phyloP scores from a whole-genome alignment of 2,888 invertebrate species.

The Cephus rjabovi region DNA sequence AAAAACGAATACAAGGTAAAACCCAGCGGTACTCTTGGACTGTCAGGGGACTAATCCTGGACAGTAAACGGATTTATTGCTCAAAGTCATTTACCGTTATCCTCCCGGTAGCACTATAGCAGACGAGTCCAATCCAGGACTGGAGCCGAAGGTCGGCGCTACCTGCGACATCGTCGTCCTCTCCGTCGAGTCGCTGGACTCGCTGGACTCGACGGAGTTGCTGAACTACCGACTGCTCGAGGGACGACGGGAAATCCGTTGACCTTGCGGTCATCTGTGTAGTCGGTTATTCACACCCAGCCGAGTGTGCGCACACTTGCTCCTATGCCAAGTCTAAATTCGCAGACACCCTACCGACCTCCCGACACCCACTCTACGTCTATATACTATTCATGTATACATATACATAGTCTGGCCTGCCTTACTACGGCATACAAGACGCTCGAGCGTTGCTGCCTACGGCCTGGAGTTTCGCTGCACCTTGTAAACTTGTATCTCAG shows the following conservation, averaged over 20 bases:
- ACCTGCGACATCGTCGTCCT: slow-evolving; percentile 34
- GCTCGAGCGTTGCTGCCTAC: background rate
- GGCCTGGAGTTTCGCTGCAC: background rate
- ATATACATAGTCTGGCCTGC: background rate
- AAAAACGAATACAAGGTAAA: background rate
- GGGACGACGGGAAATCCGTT: slow-evolving; percentile 41
- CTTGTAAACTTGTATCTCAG: background rate
- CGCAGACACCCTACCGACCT: background rate
- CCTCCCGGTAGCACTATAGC: background rate
- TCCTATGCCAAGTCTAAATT: background rate
- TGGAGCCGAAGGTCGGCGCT: background rate
- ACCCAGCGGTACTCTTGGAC: slow-evolving; percentile 6
- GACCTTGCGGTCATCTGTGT: slow-evolving; percentile 42
- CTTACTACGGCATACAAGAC: background rate
- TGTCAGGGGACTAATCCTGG: slow-evolving; percentile 22
- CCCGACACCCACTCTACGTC: background rate
- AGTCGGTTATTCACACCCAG: slow-evolving; percentile 4
- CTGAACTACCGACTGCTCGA: background rate
- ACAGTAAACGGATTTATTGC: slow-evolving; percentile 34
- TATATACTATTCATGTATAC: background rate
- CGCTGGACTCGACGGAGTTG: too few relatives aligned
- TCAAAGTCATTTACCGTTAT: slow-evolving; percentile 28
- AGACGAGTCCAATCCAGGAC: background rate
- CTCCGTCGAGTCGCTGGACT: slow-evolving; percentile 18
- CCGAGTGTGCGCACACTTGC: slow-evolving; percentile 1